Evolutionary conservation across 1,140 invertebrate genomes (phyloP).

Genomic region (Ostrea edulis): DNA sequence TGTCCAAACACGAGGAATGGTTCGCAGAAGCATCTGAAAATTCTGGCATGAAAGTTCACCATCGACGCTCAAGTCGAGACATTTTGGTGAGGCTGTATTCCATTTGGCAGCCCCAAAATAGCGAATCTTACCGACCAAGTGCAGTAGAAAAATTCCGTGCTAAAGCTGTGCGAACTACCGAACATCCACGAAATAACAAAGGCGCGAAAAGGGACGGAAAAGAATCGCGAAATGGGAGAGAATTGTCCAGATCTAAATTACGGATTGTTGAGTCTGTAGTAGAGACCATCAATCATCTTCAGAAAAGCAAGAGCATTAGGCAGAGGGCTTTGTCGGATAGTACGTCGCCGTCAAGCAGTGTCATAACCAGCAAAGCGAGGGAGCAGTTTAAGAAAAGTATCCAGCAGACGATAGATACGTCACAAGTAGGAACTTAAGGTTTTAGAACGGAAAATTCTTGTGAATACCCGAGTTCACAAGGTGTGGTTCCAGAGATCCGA

Average conservation of each 20-base stretch:
- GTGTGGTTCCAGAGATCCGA: too few relatives aligned
- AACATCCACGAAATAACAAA: conserved; percentile 7
- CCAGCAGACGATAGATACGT: background rate
- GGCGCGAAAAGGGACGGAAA: conserved; percentile 5
- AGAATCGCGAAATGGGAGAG: conserved; percentile 13
- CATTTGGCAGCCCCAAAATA: conserved; percentile 15
- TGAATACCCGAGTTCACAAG: background rate
- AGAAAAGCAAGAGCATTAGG: background rate
- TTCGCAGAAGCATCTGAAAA: background rate
- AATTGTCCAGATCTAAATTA: conserved; percentile 3
- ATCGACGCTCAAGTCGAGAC: conserved; percentile 5
- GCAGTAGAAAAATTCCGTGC: background rate
- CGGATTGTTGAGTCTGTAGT: conserved; percentile 18
- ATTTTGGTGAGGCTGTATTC: conserved; percentile 12
- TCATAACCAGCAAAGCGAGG: conserved; percentile 3
- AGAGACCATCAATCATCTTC: conserved; percentile 12
- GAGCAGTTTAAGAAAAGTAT: conserved; percentile 10
- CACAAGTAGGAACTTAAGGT: background rate
- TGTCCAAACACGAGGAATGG: background rate
- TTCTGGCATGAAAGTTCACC: background rate
- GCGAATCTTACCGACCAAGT: conserved; percentile 18
- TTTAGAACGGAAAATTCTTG: background rate
- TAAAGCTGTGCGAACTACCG: background rate
- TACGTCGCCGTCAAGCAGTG: background rate
- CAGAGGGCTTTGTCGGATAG: background rate